Percentiles rank a stretch among this genome's conserved stretches.
Evolutionary conservation across 2,888 invertebrate species (phyloP).

Genomic region (Brenthis ino): DNA sequence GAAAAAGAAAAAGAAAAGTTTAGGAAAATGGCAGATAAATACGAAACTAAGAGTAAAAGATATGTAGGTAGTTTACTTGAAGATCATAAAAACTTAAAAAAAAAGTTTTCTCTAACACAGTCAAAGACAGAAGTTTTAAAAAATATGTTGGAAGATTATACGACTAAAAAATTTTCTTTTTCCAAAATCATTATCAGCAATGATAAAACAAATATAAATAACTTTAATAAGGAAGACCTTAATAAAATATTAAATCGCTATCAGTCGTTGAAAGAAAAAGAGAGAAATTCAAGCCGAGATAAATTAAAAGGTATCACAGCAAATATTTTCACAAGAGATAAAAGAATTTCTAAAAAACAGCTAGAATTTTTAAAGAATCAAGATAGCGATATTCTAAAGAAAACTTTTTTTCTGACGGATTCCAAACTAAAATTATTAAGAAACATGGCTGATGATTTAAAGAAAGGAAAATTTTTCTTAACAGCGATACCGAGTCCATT

Average conservation of each 20-base stretch:
- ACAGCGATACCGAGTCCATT: constrained; percentile 33
- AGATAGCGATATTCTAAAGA: constrained; percentile 39
- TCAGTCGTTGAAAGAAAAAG: constrained; percentile 31
- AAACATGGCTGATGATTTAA: constrained; percentile 47
- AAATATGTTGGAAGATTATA: constrained; percentile 48
- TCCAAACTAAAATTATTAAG: constrained; percentile 47
- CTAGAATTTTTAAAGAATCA: constrained; percentile 23
- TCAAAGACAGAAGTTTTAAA: constrained; percentile 47
- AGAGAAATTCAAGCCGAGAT: constrained; percentile 1
- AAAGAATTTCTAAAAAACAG: constrained; percentile 13
- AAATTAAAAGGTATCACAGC: constrained; percentile 11
- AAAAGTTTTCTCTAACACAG: constrained; percentile 42
- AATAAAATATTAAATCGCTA: constrained; percentile 40
- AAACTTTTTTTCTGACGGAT: constrained; percentile 43
- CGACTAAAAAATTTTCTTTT: constrained; percentile 42
- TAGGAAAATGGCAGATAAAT: constrained; percentile 30
- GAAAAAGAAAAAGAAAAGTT: constrained; percentile 28
- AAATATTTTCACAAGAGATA: constrained; percentile 1
- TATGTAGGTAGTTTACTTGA: constrained; percentile 38
- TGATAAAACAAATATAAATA: constrained; percentile 35
- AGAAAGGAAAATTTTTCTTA: constrained; percentile 43
- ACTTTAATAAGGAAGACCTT: constrained; percentile 38
- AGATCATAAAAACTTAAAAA: constrained; percentile 47
- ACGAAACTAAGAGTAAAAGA: constrained; percentile 34
- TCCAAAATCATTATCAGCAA: constrained; percentile 18